Conservation (phyloP, 2,888 invertebrate species). For the Eupelmus urozonus region DNA sequence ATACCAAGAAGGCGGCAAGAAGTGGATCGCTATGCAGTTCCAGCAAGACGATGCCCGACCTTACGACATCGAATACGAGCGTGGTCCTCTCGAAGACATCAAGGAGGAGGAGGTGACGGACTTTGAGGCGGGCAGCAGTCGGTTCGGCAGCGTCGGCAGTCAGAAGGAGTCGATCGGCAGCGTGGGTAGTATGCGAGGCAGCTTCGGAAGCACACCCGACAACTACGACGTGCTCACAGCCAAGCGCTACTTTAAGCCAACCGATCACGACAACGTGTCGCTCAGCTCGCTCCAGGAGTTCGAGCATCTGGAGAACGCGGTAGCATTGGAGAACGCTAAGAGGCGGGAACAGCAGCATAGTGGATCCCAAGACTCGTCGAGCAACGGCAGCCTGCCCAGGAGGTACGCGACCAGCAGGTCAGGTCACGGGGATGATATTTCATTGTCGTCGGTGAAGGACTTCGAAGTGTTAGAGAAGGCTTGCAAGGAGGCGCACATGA, state of each 20-base stretch:
- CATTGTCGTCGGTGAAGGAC: slow-evolving; percentile 91
- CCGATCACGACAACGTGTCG: slow-evolving; percentile 95
- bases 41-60: slow-evolving; percentile 84
- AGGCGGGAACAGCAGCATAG: slow-evolving; percentile 75
- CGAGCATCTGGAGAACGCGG: slow-evolving; percentile 92
- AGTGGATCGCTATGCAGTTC: slow-evolving; percentile 94
- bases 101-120: slow-evolving; percentile 95
- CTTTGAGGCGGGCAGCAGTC: slow-evolving; percentile 85
- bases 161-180: slow-evolving; percentile 90
- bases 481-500: slow-evolving; percentile 89
- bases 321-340: slow-evolving; percentile 85
- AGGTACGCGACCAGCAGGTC: slow-evolving; percentile 83
- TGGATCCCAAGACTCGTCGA: slow-evolving; percentile 92
- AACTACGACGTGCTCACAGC: slow-evolving; percentile 88
- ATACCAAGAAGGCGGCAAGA: slow-evolving; percentile 85
- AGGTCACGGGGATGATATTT: slow-evolving; percentile 90
- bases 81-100: slow-evolving; percentile 92
- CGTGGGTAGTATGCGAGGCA: slow-evolving; percentile 88
- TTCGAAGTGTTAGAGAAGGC: slow-evolving; percentile 95
- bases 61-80: slow-evolving; percentile 88
- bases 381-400: slow-evolving; percentile 89
- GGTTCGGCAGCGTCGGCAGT: slow-evolving; percentile 87
- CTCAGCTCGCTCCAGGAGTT: slow-evolving; percentile 96
- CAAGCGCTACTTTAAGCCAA: slow-evolving; percentile 88
- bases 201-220: slow-evolving; percentile 94